A percentile compares a stretch with the other conserved stretches of the same genome.
Conservation (phyloP, 1,140 invertebrate genomes). For the Megathymus violae region DNA sequence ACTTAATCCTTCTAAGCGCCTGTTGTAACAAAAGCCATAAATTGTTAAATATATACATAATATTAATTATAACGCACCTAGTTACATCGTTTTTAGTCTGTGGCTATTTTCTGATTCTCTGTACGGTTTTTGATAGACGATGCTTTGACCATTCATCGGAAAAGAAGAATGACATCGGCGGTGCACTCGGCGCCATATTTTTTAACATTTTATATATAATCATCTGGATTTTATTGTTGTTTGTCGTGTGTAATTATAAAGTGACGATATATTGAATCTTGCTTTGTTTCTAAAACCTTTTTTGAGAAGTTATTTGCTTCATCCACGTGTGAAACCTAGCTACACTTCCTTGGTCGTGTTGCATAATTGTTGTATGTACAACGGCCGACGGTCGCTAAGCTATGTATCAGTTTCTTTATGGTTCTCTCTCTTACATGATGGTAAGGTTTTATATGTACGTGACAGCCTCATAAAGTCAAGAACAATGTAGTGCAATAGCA, state of each 20-base stretch:
- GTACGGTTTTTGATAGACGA: conserved; percentile 5
- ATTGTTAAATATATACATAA: conserved; percentile 20
- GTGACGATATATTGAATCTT: conserved; percentile 24
- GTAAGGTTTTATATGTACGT: too few relatives aligned
- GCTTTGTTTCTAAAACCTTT: conserved; percentile 23
- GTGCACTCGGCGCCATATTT: conserved; percentile 1
- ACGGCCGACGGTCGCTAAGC: too few relatives aligned
- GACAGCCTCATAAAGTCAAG: too few relatives aligned
- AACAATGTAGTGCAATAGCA: too few relatives aligned
- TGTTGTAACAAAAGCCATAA: conserved; percentile 14
- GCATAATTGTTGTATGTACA: too few relatives aligned
- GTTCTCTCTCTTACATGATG: too few relatives aligned
- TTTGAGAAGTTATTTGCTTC: too few relatives aligned
- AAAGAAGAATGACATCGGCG: not conserved
- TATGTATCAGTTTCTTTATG: too few relatives aligned
- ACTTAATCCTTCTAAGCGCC: conserved; percentile 12
- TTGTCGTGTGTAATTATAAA: conserved; percentile 40
- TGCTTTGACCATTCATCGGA: conserved; percentile 23
- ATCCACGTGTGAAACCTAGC: too few relatives aligned
- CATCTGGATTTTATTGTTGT: conserved; percentile 23
- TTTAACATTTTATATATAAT: conserved; percentile 4
- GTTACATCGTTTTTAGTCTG: conserved; percentile 2
- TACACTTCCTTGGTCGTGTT: too few relatives aligned
- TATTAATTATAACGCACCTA: conserved; percentile 19
- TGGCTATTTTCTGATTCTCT: not conserved